Conservation (phyloP, 2,797 vertebrate genomes). For the Rhinella marina region DNA sequence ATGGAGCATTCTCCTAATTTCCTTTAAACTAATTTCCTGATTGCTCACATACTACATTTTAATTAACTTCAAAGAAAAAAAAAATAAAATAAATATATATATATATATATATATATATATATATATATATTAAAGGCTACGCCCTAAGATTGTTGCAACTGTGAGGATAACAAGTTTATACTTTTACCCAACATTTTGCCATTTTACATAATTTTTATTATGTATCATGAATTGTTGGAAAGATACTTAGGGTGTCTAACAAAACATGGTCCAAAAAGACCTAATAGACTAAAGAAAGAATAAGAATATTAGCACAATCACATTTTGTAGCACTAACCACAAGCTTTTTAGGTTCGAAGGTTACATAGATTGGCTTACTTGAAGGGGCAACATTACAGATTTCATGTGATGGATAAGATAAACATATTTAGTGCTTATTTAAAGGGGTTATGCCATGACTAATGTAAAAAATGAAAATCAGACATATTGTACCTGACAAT, state of each 20-base stretch:
- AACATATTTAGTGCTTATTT: too few species aligned
- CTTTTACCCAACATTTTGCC: too few species aligned
- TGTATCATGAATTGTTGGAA: background rate
- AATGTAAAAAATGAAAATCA: too few species aligned
- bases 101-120: background rate
- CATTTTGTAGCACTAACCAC: background rate
- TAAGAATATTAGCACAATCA: background rate
- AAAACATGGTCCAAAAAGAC: background rate
- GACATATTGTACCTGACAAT: too few species aligned
- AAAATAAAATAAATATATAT: background rate
- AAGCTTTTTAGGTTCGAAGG: background rate
- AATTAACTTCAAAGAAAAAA: slow-evolving; percentile 21
- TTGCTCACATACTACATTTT: background rate
- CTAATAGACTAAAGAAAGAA: background rate
- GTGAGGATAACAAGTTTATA: too few species aligned
- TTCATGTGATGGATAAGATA: too few species aligned
- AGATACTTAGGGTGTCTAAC: background rate
- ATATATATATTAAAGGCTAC: background rate
- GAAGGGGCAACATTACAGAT: background rate
- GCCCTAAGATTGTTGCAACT: background rate
- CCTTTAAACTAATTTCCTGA: slow-evolving; percentile 29
- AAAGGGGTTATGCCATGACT: too few species aligned
- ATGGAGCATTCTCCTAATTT: slow-evolving; percentile 8
- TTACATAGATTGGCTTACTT: background rate
- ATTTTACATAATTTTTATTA: too few species aligned